phyloP scores from a whole-genome alignment of 2,888 invertebrate species.

The Aphelenchoides bicaudatus region DNA sequence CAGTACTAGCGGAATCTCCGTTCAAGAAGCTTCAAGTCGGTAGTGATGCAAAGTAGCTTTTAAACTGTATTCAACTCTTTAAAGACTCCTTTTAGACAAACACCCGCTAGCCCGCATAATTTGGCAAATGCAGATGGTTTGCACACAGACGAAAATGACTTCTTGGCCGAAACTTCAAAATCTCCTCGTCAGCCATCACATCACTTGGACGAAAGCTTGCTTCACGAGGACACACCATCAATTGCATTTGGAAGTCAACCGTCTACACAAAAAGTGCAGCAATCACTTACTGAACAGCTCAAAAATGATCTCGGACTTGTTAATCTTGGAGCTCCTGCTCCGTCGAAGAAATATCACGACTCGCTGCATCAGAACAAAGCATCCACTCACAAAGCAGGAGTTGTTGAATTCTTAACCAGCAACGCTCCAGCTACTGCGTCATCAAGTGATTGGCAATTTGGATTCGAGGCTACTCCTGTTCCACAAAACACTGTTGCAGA shows the following conservation, averaged over 20 bases:
- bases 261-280: constrained; percentile 12
- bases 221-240: constrained; percentile 16
- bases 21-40: background rate
- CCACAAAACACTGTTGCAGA: background rate
- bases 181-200: too few species aligned
- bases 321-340: background rate
- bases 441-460: constrained; percentile 2
- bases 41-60: background rate
- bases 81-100: background rate
- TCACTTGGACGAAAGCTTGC: too few species aligned
- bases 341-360: background rate
- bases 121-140: background rate
- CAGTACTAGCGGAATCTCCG: constrained; percentile 14
- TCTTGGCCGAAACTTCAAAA: background rate
- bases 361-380: background rate
- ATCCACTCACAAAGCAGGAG: background rate
- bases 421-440: background rate
- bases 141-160: background rate
- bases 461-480: background rate
- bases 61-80: background rate
- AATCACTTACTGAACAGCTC: constrained; percentile 41
- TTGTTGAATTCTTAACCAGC: constrained; percentile 3
- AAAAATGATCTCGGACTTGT: constrained; percentile 50
- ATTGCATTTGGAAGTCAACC: constrained; percentile 18
- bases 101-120: too few species aligned